Conservation (phyloP, 2,113 vertebrate species). For the Odontophorus gujanensis region DNA sequence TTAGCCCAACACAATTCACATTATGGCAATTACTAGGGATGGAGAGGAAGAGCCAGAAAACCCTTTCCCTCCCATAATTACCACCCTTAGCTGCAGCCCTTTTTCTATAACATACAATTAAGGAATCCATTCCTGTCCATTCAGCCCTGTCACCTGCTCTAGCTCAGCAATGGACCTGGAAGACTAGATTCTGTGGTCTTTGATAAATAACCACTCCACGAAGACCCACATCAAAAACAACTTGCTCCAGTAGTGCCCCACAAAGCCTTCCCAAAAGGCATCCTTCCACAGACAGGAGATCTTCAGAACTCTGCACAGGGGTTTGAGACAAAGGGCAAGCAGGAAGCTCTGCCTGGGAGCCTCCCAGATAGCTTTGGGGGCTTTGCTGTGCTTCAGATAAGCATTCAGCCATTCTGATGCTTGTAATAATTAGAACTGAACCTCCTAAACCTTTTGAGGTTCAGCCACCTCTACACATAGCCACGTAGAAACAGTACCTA, state of each 20-base stretch:
- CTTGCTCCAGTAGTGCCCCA: background rate
- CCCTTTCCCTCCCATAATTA: background rate
- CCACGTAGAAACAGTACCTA: conserved; percentile 23
- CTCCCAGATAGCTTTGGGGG: background rate
- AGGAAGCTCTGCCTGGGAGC: background rate
- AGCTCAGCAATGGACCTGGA: background rate
- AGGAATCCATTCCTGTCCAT: background rate
- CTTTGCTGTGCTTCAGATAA: background rate
- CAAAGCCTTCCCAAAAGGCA: background rate
- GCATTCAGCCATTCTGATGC: background rate
- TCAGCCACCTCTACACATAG: conserved; percentile 13
- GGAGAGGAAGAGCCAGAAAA: background rate
- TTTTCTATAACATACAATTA: background rate
- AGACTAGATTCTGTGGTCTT: background rate
- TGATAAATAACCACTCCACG: background rate
- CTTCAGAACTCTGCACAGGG: accelerated
- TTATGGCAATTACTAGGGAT: background rate
- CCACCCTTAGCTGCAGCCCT: background rate
- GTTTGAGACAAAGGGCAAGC: accelerated
- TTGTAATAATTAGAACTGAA: background rate
- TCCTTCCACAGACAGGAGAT: background rate
- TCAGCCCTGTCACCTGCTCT: background rate
- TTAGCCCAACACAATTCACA: background rate
- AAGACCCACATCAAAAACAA: conserved; percentile 18
- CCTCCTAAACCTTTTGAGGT: conserved; percentile 37